Evolutionary conservation across 2,888 invertebrate genomes (phyloP).

Genomic region (Trypoxylon attenuatum): DNA sequence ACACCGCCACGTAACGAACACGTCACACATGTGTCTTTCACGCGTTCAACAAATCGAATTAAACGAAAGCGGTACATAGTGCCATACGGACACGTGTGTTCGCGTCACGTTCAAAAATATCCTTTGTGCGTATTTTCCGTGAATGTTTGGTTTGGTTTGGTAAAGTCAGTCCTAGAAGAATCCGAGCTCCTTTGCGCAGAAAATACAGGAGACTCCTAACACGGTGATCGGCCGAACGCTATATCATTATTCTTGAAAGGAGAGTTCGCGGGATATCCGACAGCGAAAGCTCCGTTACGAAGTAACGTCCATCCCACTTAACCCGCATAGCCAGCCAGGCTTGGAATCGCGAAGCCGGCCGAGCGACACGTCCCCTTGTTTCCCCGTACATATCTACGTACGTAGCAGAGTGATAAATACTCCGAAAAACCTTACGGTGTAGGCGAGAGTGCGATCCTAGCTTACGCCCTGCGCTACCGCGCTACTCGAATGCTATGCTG

Average conservation of each 20-base stretch:
- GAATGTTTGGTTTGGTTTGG: no score
- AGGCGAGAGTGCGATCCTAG: slow-evolving; percentile 44
- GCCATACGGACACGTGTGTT: no score
- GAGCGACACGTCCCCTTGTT: slow-evolving; percentile 26
- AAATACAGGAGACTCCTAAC: slow-evolving; percentile 40
- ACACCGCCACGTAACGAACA: no score
- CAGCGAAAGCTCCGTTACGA: slow-evolving; percentile 48
- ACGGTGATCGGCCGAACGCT: slow-evolving; percentile 41
- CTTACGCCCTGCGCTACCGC: slow-evolving; percentile 25
- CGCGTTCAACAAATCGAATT: no score
- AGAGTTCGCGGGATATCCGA: slow-evolving; percentile 24
- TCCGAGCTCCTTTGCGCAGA: slow-evolving; percentile 38
- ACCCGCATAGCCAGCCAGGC: slow-evolving; percentile 23
- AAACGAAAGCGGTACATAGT: no score
- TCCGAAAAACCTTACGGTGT: slow-evolving; percentile 55
- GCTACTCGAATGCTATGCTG: slow-evolving; percentile 18
- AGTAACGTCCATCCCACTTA: slow-evolving; percentile 31
- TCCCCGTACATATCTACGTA: slow-evolving; percentile 12
- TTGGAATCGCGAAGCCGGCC: slow-evolving; percentile 10
- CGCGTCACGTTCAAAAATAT: no score
- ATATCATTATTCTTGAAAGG: slow-evolving; percentile 44
- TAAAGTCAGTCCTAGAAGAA: slow-evolving; percentile 25
- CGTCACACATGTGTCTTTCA: no score
- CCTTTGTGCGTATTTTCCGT: no score
- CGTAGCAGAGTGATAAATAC: slow-evolving; percentile 51